Conservation (phyloP, 2,113 vertebrate genomes). For the Phalacrocorax aristotelis region DNA sequence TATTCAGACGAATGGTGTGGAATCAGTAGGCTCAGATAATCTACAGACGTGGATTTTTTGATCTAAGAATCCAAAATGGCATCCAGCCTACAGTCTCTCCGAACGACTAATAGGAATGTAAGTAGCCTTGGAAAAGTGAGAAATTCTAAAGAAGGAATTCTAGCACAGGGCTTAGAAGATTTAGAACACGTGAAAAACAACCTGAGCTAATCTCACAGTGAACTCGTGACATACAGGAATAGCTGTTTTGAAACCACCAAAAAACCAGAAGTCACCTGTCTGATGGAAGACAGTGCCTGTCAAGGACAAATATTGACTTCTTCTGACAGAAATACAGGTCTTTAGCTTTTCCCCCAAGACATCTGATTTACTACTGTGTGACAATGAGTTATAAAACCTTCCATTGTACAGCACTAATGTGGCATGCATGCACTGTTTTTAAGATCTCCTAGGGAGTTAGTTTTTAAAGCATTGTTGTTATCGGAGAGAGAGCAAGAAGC, state of each 20-base stretch:
- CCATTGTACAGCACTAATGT: not conserved
- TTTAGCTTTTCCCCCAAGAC: not conserved
- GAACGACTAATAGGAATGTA: not conserved
- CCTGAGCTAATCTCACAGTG: not conserved
- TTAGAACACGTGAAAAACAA: not conserved
- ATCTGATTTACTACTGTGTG: not conserved
- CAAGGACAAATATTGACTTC: not conserved
- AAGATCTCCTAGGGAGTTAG: not conserved
- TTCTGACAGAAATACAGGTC: constrained; percentile 6
- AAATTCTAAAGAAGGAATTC: not conserved
- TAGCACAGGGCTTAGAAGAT: not conserved
- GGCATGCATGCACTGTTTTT: not conserved
- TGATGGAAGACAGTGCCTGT: not conserved
- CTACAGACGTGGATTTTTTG: not conserved
- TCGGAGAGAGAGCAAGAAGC: not conserved
- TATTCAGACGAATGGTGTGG: not conserved
- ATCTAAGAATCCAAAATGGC: not conserved
- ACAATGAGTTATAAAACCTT: not conserved
- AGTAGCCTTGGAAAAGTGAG: not conserved
- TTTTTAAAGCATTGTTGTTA: not conserved
- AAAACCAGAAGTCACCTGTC: not conserved
- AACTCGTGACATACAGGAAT: not conserved
- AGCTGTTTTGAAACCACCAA: not conserved
- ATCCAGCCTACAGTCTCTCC: not conserved
- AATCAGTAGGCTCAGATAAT: not conserved